Percentiles rank a stretch among this genome's conserved stretches.
These are phyloP conservation scores for Metridium senile DNA, from an alignment of 92 coral and sea anemone species.

Conservation along the genomic window DNA sequence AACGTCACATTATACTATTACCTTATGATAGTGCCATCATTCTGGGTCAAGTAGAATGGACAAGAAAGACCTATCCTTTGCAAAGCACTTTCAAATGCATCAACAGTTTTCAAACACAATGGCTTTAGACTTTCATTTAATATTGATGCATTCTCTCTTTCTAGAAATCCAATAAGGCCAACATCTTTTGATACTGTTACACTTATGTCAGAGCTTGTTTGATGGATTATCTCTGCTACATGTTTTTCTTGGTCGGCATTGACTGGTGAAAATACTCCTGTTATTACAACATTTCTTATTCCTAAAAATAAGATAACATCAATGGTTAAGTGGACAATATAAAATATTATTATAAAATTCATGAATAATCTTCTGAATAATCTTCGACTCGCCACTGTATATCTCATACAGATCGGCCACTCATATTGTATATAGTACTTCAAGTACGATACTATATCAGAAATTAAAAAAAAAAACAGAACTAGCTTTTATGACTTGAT, in stretches of 20 bases:
- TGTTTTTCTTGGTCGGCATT: constrained; percentile 70
- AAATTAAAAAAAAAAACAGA: no score
- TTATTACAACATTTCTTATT: constrained; percentile 69
- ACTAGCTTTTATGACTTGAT: no score
- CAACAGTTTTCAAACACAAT: constrained; percentile 68
- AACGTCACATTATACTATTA: no score
- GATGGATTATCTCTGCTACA: constrained; percentile 59
- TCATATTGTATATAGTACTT: no score
- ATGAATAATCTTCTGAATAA: no score
- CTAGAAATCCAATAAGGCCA: constrained; percentile 80
- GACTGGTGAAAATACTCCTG: constrained; percentile 88
- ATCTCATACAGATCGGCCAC: no score
- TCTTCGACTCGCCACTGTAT: no score
- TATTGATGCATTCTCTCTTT: constrained; percentile 93
- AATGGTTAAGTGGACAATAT: no score
- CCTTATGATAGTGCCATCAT: constrained; percentile 97
- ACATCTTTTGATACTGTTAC: constrained; percentile 85
- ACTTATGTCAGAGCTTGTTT: constrained; percentile 65
- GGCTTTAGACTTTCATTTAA: constrained; percentile 93
- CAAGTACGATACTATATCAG: no score
- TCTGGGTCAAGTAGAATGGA: constrained; percentile 90
- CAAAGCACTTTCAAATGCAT: constrained; percentile 70
- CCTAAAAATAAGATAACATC: constrained; percentile 35
- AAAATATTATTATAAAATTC: no score
- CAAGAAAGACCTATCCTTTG: constrained; percentile 68